Conservation (phyloP, 2,888 invertebrate species). For the Folsomia manolachei region DNA sequence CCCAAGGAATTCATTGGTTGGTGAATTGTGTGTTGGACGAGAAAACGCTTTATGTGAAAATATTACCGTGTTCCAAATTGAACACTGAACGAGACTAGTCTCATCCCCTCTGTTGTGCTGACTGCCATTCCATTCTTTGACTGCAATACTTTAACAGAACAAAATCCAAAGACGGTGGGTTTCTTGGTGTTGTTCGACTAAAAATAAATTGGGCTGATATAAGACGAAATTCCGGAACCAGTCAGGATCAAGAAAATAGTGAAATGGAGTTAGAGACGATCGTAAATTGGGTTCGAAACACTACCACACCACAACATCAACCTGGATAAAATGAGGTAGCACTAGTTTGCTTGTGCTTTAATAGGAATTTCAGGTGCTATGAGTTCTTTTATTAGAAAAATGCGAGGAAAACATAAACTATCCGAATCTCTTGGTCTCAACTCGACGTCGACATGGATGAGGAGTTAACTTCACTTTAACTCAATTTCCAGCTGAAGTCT, state of each 20-base stretch:
- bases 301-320: not conserved
- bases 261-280: conserved; percentile 10
- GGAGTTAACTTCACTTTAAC: too few relatives aligned
- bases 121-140: not conserved
- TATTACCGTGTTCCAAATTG: not conserved
- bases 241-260: not conserved
- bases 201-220: conserved; percentile 12
- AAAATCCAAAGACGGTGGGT: not conserved
- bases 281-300: conserved; percentile 12
- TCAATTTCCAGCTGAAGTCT: too few relatives aligned
- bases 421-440: not conserved
- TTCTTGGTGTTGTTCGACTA: not conserved
- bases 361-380: not conserved
- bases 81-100: not conserved
- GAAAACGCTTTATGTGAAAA: not conserved
- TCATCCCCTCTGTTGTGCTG: not conserved
- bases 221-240: not conserved
- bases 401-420: conserved; percentile 13
- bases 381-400: not conserved
- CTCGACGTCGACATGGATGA: too few relatives aligned
- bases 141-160: not conserved
- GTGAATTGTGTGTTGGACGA: conserved; percentile 1
- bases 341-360: too few relatives aligned
- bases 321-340: not conserved
- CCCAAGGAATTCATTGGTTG: conserved; percentile 11